Evolutionary conservation across 2,888 invertebrate species (phyloP).

Genomic region (Philhelius pedissequus): DNA sequence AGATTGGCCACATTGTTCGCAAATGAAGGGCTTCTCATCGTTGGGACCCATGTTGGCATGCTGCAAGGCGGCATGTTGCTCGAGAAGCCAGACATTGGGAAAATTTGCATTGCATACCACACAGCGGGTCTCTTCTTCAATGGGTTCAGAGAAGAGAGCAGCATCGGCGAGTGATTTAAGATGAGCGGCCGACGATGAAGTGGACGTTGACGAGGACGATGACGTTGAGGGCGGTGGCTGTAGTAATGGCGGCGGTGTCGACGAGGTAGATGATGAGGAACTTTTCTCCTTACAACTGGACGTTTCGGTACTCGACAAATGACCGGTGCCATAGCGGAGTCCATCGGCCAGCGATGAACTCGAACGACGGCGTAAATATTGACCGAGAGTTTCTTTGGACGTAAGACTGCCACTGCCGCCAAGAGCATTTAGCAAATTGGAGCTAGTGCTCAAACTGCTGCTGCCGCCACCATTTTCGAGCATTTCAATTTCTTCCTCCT

Average conservation of each 20-base stretch:
- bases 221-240: conserved; percentile 73
- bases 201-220: conserved; percentile 78
- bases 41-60: conserved; percentile 84
- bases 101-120: conserved; percentile 92
- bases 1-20: conserved; percentile 94
- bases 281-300: conserved; percentile 78
- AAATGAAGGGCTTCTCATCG: conserved; percentile 93
- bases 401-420: conserved; percentile 70
- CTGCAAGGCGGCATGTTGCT: conserved; percentile 91
- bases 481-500: conserved; percentile 70
- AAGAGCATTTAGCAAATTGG: conserved; percentile 34
- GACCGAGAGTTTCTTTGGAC: conserved; percentile 73
- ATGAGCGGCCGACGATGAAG: conserved; percentile 72
- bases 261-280: conserved; percentile 79
- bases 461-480: conserved; percentile 69
- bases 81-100: conserved; percentile 92
- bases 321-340: conserved; percentile 71
- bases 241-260: conserved; percentile 76
- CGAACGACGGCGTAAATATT: conserved; percentile 72
- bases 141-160: conserved; percentile 76
- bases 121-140: conserved; percentile 83
- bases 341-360: conserved; percentile 72
- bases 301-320: conserved; percentile 73
- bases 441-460: conserved; percentile 40
- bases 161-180: conserved; percentile 70